A percentile compares a stretch with the other conserved stretches of the same genome.
These are phyloP conservation scores for Ctena decussata DNA, from an alignment of 2,888 invertebrate species.

Conservation along the genomic window DNA sequence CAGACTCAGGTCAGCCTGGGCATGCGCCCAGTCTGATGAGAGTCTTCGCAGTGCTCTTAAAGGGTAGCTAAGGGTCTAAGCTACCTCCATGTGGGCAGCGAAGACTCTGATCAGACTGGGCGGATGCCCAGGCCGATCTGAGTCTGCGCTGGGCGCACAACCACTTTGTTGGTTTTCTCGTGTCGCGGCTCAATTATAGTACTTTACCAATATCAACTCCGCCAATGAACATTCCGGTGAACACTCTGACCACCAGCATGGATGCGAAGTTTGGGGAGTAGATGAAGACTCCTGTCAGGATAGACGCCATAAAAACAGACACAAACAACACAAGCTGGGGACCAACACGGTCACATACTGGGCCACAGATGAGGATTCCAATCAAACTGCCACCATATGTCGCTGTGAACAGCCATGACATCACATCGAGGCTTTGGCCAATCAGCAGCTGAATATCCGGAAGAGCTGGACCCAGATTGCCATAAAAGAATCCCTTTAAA, in stretches of 20 bases:
- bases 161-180: too few relatives aligned
- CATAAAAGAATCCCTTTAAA: background rate
- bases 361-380: background rate
- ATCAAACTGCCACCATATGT: background rate
- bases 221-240: conserved; percentile 1
- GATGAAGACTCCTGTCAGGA: background rate
- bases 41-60: too few relatives aligned
- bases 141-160: too few relatives aligned
- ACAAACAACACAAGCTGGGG: background rate
- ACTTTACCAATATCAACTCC: background rate
- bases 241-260: background rate
- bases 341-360: background rate
- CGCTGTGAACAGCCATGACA: background rate
- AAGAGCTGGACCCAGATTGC: background rate
- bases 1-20: too few relatives aligned
- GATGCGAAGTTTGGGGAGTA: background rate
- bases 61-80: too few relatives aligned
- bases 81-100: too few relatives aligned
- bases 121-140: too few relatives aligned
- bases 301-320: background rate
- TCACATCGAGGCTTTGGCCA: background rate
- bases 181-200: too few relatives aligned
- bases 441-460: background rate
- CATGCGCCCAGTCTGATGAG: too few relatives aligned
- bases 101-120: too few relatives aligned